These are phyloP conservation scores for Rhodinocichla rosea DNA, from an alignment of 2,113 vertebrate genomes.

Conservation along the genomic window DNA sequence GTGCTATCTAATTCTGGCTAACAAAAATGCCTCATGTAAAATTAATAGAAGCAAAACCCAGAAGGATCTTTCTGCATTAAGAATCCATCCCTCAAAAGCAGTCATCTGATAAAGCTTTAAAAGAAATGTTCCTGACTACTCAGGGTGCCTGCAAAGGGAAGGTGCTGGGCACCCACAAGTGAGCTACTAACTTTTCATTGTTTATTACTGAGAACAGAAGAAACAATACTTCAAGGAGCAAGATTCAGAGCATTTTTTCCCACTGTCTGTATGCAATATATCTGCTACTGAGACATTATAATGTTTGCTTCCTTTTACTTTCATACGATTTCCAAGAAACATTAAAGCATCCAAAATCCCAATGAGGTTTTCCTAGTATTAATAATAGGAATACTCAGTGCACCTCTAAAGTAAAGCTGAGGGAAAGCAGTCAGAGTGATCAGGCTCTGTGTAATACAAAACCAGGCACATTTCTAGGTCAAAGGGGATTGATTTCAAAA, in stretches of 20 bases:
- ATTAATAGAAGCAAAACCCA: constrained; percentile 37
- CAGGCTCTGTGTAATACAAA: not conserved
- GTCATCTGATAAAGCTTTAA: not conserved
- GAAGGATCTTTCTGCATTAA: not conserved
- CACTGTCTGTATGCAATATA: not conserved
- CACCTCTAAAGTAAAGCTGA: not conserved
- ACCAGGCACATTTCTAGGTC: not conserved
- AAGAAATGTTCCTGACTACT: not conserved
- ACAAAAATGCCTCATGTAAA: constrained; percentile 15
- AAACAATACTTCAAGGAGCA: not conserved
- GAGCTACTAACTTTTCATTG: not conserved
- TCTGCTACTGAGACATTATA: not conserved
- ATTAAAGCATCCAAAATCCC: not conserved
- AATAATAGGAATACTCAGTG: not conserved
- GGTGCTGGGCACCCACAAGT: not conserved
- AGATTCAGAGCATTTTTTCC: not conserved
- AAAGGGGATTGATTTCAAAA: not conserved
- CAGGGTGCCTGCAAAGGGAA: not conserved
- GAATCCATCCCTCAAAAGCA: not conserved
- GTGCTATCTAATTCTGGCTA: not conserved
- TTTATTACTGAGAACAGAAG: not conserved
- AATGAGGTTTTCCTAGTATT: not conserved
- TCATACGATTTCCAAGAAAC: not conserved
- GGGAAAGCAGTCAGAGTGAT: not conserved
- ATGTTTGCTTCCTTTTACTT: not conserved